A percentile compares a stretch with the other conserved stretches of the same genome.
Evolutionary conservation across 2,113 vertebrate genomes (phyloP).

Genomic region (Mugil cephalus): DNA sequence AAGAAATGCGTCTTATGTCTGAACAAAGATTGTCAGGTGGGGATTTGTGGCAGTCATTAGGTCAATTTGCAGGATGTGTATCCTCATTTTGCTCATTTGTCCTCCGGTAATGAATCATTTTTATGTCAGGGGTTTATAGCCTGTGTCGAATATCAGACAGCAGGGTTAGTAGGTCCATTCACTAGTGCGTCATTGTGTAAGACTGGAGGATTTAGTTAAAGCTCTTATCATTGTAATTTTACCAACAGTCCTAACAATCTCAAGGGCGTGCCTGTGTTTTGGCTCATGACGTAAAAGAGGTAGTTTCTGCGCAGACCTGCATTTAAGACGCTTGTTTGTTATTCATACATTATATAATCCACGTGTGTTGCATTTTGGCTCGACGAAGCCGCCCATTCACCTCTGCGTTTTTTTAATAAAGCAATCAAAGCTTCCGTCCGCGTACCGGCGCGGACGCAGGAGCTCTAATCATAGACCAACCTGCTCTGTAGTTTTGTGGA

Average conservation of each 20-base stretch:
- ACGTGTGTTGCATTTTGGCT: constrained; percentile 1
- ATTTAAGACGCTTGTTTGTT: constrained; percentile 38
- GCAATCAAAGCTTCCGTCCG: constrained; percentile 25
- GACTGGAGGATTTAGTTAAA: constrained; percentile 53
- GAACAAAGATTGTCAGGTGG: constrained; percentile 12
- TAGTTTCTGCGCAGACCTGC: constrained; percentile 36
- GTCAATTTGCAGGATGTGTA: neutral
- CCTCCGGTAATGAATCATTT: constrained; percentile 15
- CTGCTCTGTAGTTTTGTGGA: constrained; percentile 28
- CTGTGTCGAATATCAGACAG: constrained; percentile 35
- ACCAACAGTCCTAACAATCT: constrained; percentile 12
- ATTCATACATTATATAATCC: neutral
- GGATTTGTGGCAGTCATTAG: neutral
- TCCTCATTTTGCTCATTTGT: constrained; percentile 19
- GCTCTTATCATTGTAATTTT: constrained; percentile 55
- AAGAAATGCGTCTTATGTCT: neutral
- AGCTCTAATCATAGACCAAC: constrained; percentile 26
- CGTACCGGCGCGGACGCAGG: constrained; percentile 14
- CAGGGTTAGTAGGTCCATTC: constrained; percentile 19
- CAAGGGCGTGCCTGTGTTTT: constrained; percentile 34
- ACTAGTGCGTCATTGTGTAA: constrained; percentile 42
- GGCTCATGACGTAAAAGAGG: constrained; percentile 35
- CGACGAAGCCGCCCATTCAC: constrained; percentile 23
- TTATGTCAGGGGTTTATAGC: constrained; percentile 10
- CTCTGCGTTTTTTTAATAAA: constrained; percentile 19